These are phyloP conservation scores for Mionectes olivaceus DNA, from an alignment of 2,797 vertebrate genomes.

Conservation along the genomic window DNA sequence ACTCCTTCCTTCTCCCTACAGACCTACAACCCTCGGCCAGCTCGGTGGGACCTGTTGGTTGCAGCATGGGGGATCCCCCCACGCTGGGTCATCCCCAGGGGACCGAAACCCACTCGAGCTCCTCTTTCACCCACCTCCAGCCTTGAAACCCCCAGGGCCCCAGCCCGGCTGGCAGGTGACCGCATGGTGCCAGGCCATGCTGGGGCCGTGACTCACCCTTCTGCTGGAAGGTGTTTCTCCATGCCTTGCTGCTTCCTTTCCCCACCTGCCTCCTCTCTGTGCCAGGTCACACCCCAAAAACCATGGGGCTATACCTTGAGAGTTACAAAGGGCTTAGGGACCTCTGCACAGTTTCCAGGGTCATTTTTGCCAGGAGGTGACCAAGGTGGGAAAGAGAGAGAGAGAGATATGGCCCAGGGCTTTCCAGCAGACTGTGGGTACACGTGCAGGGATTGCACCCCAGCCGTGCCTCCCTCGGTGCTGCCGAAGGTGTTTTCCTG, in stretches of 20 bases:
- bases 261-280: neutral
- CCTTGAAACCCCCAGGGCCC: neutral
- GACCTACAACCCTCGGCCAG: neutral
- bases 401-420: accelerated
- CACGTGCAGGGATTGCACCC: accelerated
- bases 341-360: neutral
- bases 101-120: neutral
- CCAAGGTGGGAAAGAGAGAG: neutral
- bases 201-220: neutral
- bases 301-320: neutral
- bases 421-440: neutral
- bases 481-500: neutral
- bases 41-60: neutral
- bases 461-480: neutral
- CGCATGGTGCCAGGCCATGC: neutral
- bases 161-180: neutral
- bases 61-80: neutral
- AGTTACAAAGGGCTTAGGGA: neutral
- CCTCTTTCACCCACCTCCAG: neutral
- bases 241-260: neutral
- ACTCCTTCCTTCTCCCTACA: accelerated
- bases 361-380: neutral
- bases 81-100: neutral
- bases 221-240: neutral
- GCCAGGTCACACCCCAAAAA: neutral